Evolutionary conservation across 2,113 vertebrate species (phyloP).

Genomic region (Litocranius walleri): DNA sequence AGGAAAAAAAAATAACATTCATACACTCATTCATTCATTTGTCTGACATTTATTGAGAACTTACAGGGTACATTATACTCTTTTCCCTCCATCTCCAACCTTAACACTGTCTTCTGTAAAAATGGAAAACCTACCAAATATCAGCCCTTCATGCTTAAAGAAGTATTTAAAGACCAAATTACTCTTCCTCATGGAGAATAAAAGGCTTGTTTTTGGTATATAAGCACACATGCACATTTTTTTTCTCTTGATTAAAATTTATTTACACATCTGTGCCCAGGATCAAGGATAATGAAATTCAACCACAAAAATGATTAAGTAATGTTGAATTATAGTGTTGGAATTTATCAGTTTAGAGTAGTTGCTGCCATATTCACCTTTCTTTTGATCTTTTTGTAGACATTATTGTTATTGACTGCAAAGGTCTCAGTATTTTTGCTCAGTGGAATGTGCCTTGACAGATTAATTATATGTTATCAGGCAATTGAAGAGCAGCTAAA

Average conservation of each 20-base stretch:
- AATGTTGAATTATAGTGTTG: conserved; percentile 41
- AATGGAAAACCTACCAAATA: background rate
- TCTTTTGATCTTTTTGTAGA: conserved; percentile 49
- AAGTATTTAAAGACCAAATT: background rate
- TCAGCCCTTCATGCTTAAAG: background rate
- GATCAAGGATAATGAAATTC: conserved; percentile 65
- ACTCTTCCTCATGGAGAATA: background rate
- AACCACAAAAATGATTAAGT: conserved; percentile 46
- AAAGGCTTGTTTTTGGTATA: background rate
- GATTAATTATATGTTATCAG: conserved; percentile 77
- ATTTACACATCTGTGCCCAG: conserved; percentile 37
- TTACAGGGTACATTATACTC: background rate
- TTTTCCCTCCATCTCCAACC: background rate
- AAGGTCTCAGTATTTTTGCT: conserved; percentile 59
- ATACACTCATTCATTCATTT: background rate
- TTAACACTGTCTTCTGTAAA: background rate
- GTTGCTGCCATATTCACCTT: background rate
- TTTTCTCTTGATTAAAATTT: conserved; percentile 49
- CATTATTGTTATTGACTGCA: conserved; percentile 49
- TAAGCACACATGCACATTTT: background rate
- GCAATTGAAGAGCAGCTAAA: conserved; percentile 80
- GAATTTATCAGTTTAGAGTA: conserved; percentile 60
- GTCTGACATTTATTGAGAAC: background rate
- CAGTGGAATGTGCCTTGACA: conserved; percentile 55
- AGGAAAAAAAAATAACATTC: background rate